These are phyloP conservation scores for Tachyglossus aculeatus DNA, from an alignment of 2,797 vertebrate species.

Conservation along the genomic window DNA sequence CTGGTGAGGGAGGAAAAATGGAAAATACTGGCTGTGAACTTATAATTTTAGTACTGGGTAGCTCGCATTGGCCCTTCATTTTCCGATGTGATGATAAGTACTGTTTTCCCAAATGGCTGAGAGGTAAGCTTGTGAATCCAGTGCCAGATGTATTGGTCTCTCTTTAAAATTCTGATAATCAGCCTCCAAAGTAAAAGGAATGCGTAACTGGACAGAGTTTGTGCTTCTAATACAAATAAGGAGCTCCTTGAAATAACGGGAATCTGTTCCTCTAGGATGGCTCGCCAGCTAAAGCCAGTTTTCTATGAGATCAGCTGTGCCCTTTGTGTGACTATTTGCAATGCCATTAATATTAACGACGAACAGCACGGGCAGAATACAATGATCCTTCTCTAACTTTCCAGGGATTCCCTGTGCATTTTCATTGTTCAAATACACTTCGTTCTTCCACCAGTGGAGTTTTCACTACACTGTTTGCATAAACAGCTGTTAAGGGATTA, in stretches of 20 bases:
- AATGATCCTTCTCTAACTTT: too few relatives aligned
- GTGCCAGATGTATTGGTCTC: not conserved
- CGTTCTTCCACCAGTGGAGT: too few relatives aligned
- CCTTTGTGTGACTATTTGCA: not conserved
- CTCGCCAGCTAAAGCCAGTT: slow-evolving; percentile 1
- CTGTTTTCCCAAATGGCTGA: not conserved
- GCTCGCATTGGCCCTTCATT: not conserved
- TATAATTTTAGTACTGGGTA: not conserved
- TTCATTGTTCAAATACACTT: too few relatives aligned
- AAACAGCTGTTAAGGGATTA: too few relatives aligned
- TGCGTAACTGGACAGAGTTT: not conserved
- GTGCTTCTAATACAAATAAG: slow-evolving; percentile 1
- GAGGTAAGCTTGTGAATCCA: not conserved
- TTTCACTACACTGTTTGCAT: too few relatives aligned
- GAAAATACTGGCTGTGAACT: not conserved
- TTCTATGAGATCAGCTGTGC: not conserved
- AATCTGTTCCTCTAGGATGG: not conserved
- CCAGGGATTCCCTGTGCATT: too few relatives aligned
- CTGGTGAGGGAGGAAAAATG: not conserved
- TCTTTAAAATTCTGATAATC: slow-evolving; percentile 1
- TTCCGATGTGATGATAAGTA: not conserved
- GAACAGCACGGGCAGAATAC: too few relatives aligned
- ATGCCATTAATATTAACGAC: too few relatives aligned
- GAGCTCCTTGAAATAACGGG: too few relatives aligned
- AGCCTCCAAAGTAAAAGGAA: slow-evolving; percentile 3